Conservation (phyloP, 2,888 invertebrate genomes). For the Drosophila imparisetae region DNA sequence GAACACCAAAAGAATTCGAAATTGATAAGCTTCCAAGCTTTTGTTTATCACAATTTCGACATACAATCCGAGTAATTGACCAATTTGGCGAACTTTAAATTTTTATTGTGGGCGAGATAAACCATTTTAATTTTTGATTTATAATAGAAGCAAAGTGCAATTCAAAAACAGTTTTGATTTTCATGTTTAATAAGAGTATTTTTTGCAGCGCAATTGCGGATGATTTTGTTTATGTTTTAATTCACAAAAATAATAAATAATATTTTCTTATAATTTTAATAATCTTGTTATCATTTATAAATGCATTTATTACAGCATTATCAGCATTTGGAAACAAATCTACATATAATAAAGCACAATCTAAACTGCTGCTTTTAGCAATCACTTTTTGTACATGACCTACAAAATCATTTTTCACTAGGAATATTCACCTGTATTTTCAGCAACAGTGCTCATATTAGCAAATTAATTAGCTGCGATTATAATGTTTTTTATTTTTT, state of each 20-base stretch:
- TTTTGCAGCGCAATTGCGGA: neutral
- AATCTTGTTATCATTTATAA: neutral
- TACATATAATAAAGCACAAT: conserved; percentile 6
- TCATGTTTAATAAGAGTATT: neutral
- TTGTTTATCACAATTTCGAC: neutral
- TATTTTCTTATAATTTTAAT: neutral
- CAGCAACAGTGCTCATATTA: conserved; percentile 36
- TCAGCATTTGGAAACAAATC: neutral
- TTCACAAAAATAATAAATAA: neutral
- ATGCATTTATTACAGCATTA: conserved; percentile 6
- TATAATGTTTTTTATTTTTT: conserved; percentile 3
- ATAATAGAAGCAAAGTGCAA: neutral
- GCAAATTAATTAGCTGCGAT: conserved; percentile 7
- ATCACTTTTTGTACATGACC: conserved; percentile 1
- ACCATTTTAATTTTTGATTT: conserved; percentile 6
- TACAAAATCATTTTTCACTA: neutral
- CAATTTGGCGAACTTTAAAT: neutral
- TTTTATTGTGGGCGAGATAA: conserved; percentile 3
- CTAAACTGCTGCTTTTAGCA: neutral
- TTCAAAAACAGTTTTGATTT: neutral
- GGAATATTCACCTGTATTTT: conserved; percentile 60
- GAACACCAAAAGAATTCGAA: neutral
- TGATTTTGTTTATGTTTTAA: neutral
- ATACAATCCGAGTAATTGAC: neutral
- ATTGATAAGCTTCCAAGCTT: neutral